These are phyloP conservation scores for Fissipunctia ypsillon DNA, from an alignment of 2,888 invertebrate species.

Conservation along the genomic window DNA sequence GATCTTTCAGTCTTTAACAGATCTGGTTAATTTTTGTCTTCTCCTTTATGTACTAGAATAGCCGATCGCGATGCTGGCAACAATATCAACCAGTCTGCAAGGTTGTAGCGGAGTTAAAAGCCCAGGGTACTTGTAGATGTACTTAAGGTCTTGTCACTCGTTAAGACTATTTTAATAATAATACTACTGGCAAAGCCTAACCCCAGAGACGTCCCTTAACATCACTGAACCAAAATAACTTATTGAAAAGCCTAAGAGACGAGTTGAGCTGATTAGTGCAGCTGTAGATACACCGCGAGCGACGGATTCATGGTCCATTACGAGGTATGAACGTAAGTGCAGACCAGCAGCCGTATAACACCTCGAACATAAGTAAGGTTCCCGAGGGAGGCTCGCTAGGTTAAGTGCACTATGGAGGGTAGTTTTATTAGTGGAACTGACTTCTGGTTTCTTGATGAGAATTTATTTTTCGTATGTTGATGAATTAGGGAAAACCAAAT, in stretches of 20 bases:
- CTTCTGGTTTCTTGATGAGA: neutral
- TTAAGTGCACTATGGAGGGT: constrained; percentile 25
- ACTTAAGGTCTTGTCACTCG: neutral
- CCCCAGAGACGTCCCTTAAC: neutral
- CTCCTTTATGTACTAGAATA: neutral
- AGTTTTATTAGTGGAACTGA: constrained; percentile 26
- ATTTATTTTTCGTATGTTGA: too few species aligned
- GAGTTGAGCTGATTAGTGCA: constrained; percentile 4
- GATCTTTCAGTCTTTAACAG: neutral
- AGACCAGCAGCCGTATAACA: constrained; percentile 46
- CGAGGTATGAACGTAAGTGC: constrained; percentile 31
- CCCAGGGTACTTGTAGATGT: neutral
- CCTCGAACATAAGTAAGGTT: constrained; percentile 32
- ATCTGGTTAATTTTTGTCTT: neutral
- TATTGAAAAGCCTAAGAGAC: constrained; percentile 34
- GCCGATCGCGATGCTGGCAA: neutral
- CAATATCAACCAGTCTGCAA: neutral
- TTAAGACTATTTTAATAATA: constrained; percentile 26
- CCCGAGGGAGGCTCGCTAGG: neutral
- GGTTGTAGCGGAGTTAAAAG: neutral
- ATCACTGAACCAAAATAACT: constrained; percentile 5
- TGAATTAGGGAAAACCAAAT: neutral
- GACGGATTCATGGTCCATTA: constrained; percentile 47
- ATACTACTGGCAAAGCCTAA: constrained; percentile 3
- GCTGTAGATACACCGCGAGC: constrained; percentile 14